Base-by-base conservation (phyloP, 2,797 vertebrate genomes). In the Coracias cyanogaster region DNA sequence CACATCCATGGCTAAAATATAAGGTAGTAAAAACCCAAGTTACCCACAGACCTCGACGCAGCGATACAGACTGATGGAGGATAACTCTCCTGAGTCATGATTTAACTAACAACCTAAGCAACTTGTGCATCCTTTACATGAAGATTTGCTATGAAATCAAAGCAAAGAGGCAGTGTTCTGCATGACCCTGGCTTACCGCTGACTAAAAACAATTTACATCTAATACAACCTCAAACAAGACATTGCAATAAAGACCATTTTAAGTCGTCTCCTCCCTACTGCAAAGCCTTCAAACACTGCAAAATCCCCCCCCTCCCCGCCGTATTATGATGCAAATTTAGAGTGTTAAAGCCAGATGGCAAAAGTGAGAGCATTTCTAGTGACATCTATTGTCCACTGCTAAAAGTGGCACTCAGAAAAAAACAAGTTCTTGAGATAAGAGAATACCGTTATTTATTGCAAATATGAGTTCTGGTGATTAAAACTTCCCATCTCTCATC, bases 11-110 rank as follows among this genome's bases (percentile, higher is more conserved):
- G 72, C 67, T 86, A 90, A 78, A 79, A 82, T 67, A 85, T 57
- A 88, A 96, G 48, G n/a, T 7, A 64, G 73, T 25, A 74, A 91
- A 89, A 92, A 78, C 24, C 1, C 71, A 74, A 67, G 67, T 39
- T 64, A 84, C 21, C 64, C 71, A 64, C 3, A 89, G 79, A 86
- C 78, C 94, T 96, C 87, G 95, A 94, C 96, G 93, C 49, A 70
- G 65, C 11, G 45, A 78, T 33, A 46, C 9, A 72, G 70, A 93
- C 82, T 78, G 65, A 86, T 49, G 45, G 61, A 94, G 82, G 69
- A 49, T 78, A 93, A 78, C 79, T 85, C 81, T 77, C 88, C 74
- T 12, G 41, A 80, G 58, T 43, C 49, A 90, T 10, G 39, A 77
- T 67, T 93, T 92, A 86, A 84, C 72, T 57, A 94, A 88, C 3